phyloP scores from a whole-genome alignment of 2,888 invertebrate species.

The Aricia artaxerxes region DNA sequence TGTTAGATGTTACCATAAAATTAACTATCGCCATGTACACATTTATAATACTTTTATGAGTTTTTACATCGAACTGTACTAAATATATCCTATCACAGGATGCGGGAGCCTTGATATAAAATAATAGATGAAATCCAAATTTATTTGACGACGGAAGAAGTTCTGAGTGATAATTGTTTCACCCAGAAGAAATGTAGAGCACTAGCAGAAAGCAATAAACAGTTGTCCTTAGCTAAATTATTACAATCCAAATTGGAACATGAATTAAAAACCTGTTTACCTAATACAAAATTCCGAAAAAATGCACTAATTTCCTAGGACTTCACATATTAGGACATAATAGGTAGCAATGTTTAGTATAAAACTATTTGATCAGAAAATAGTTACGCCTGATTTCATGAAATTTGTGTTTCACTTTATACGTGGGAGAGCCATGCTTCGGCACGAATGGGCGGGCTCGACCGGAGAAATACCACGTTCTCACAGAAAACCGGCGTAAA shows the following conservation, averaged over 20 bases:
- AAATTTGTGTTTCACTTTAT: no score
- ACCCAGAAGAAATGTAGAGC: neutral
- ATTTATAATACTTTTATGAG: conserved; percentile 75
- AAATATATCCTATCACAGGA: conserved; percentile 60
- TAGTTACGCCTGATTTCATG: no score
- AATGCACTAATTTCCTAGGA: neutral
- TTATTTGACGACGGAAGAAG: neutral
- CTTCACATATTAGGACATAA: no score
- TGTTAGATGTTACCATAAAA: conserved; percentile 66
- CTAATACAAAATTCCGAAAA: no score
- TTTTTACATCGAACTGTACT: conserved; percentile 66
- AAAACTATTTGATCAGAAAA: no score
- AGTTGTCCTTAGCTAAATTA: no score
- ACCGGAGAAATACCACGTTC: no score
- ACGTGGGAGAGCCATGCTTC: no score
- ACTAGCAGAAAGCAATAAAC: neutral
- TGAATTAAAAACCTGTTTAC: neutral
- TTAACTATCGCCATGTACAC: conserved; percentile 60
- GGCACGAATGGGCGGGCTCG: no score
- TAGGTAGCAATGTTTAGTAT: no score
- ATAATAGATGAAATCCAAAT: neutral
- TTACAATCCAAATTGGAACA: neutral
- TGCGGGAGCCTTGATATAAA: conserved; percentile 50
- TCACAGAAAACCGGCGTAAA: no score
- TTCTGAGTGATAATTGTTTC: neutral